Base-by-base conservation (phyloP, 2,888 invertebrate genomes). In the Platerodrilus igneus region DNA sequence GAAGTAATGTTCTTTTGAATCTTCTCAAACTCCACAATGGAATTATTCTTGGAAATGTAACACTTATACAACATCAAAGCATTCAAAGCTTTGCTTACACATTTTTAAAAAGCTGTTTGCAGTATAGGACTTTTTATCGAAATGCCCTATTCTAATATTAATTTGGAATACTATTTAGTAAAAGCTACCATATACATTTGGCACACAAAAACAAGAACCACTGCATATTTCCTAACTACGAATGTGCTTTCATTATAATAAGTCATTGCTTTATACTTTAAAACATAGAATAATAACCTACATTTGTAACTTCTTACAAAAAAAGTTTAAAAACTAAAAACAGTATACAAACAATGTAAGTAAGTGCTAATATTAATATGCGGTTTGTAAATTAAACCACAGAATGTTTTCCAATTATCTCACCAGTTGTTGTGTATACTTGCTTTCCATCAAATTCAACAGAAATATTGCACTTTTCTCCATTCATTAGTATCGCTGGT, bases 331-430 rank as follows among this genome's bases (percentile, higher is more conserved):
- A 9, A 23, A 11, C 11, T 23, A 13, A 23, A 23, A 23, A 17
- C 13, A 19, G 8, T 18, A 18, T 18, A 19, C 13, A 13, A 18
- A 3, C n/a, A 18, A 11, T 8, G 3, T 30, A 30, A 30, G 19
- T 19, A 30, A 17, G 17, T 16, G 14, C 8, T 16, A 16, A 10
- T 6, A 9, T 10, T 10, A 13, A 19, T 9, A 30, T 19, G 16
- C n/a, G 10, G 10, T 5, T 23, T 20, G 14, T 14, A 19, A 23
- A 22, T 33, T 76, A 86, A 56, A 91, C 90, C 35, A 89, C 87
- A n/a, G 90, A 90, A 66, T 90, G 88, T 72, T 90, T 89, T 54
- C 89, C 89, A 59, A 89, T 86, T 56, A 88, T 81, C 55, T 82
- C 85, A 44, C 87, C 86, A 41, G 88, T 84, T 60, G 86, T 86